These are phyloP conservation scores for Nansenia antarctica DNA, from an alignment of 2,113 vertebrate species.

Conservation along the genomic window DNA sequence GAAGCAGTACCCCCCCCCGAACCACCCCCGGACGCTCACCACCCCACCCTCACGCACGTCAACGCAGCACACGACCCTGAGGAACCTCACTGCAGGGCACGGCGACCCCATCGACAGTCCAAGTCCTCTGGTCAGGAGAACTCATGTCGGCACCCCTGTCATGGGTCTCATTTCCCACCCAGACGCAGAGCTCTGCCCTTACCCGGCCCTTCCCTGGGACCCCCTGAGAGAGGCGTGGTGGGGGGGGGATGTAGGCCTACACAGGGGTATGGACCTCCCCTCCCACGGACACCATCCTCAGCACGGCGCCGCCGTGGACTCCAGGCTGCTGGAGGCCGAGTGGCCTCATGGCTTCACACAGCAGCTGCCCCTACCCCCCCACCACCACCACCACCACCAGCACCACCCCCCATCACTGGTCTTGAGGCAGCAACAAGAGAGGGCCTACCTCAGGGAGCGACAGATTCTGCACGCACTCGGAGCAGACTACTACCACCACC, in stretches of 20 bases:
- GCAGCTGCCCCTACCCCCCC: too few relatives aligned
- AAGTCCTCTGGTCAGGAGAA: conserved; percentile 73
- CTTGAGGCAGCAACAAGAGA: conserved; percentile 48
- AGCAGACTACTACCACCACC: conserved; percentile 17
- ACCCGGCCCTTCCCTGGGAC: conserved; percentile 82
- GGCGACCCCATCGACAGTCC: conserved; percentile 52
- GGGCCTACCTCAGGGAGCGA: conserved; percentile 13
- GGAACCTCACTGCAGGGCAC: conserved; percentile 39
- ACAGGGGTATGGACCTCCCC: conserved; percentile 59
- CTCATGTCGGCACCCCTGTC: conserved; percentile 81
- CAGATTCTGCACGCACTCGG: conserved; percentile 23
- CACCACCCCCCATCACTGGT: conserved; percentile 34
- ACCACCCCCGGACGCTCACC: conserved; percentile 51
- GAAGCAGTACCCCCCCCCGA: neutral
- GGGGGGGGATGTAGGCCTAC: too few relatives aligned
- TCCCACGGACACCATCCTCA: conserved; percentile 24
- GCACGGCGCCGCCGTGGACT: conserved; percentile 24
- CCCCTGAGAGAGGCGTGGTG: conserved; percentile 65
- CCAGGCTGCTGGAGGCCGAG: neutral
- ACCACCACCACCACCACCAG: conserved; percentile 11
- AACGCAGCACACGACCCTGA: neutral
- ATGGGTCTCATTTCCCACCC: conserved; percentile 80
- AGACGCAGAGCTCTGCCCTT: conserved; percentile 76
- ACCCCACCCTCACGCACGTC: conserved; percentile 33
- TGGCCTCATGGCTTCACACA: conserved; percentile 8